Evolutionary conservation across 2,888 invertebrate genomes (phyloP).

Genomic region (Aphidoletes aphidimyza): DNA sequence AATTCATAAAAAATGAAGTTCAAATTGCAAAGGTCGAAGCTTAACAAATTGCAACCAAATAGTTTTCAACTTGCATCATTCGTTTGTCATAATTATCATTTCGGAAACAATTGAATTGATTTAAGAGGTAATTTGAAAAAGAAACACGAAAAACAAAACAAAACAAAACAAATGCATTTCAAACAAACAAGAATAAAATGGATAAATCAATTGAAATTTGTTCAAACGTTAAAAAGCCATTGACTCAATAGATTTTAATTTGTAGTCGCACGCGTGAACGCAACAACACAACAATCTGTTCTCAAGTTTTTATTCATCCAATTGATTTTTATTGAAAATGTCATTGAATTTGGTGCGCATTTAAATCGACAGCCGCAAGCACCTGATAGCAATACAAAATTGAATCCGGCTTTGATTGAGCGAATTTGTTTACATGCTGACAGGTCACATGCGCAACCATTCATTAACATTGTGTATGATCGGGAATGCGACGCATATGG

Average conservation of each 20-base stretch:
- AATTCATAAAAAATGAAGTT: too few relatives aligned
- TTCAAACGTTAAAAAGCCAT: too few relatives aligned
- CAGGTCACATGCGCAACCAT: slow-evolving; percentile 9
- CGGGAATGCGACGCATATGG: neutral
- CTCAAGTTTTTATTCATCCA: too few relatives aligned
- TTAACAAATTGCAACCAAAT: neutral
- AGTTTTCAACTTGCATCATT: neutral
- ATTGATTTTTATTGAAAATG: slow-evolving; percentile 27
- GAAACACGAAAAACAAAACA: neutral
- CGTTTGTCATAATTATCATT: neutral
- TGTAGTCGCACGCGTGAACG: neutral
- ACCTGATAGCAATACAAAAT: slow-evolving; percentile 22
- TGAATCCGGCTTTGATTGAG: neutral
- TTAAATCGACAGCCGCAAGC: neutral
- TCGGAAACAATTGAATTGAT: neutral
- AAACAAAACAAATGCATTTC: neutral
- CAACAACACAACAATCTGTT: neutral
- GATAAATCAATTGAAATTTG: neutral
- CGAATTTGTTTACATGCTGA: neutral
- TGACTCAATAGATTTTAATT: neutral
- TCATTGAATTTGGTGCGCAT: slow-evolving; percentile 1
- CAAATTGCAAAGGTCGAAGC: too few relatives aligned
- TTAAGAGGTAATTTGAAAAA: neutral
- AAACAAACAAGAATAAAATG: neutral
- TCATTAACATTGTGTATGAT: neutral